phyloP scores from a whole-genome alignment of 2,888 invertebrate genomes.

The Allygus modestus region DNA sequence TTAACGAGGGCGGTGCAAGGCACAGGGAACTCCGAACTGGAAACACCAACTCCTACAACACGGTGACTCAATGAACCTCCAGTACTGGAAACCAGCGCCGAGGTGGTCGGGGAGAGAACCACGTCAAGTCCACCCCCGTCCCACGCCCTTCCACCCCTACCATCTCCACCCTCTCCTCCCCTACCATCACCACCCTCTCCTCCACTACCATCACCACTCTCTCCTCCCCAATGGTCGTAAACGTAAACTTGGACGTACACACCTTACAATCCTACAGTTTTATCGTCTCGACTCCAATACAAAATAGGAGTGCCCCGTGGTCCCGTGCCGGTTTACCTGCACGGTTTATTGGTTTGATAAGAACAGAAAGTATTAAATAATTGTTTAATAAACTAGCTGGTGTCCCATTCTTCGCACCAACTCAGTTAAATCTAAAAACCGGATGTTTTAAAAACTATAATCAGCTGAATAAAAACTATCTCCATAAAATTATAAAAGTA shows the following conservation, averaged over 20 bases:
- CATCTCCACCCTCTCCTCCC: background rate
- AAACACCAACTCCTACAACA: background rate
- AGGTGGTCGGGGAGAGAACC: background rate
- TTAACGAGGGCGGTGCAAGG: background rate
- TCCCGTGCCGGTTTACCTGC: no score
- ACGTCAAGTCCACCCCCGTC: background rate
- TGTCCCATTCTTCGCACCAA: no score
- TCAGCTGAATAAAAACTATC: no score
- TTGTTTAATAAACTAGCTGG: no score
- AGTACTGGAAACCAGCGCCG: conserved; percentile 5
- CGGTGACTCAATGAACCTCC: background rate
- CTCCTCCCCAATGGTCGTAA: background rate
- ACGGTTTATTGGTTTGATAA: no score
- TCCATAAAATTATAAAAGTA: no score
- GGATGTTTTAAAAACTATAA: no score
- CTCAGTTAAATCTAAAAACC: no score
- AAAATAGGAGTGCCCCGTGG: no score
- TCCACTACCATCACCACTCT: background rate
- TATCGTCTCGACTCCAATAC: no score
- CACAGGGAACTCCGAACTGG: conserved; percentile 15
- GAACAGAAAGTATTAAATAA: no score
- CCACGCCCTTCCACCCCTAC: background rate
- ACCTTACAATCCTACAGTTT: background rate
- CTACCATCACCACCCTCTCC: background rate
- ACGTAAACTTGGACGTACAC: conserved; percentile 7